These are phyloP conservation scores for Meganola albula DNA, from an alignment of 2,888 invertebrate species.

Conservation along the genomic window DNA sequence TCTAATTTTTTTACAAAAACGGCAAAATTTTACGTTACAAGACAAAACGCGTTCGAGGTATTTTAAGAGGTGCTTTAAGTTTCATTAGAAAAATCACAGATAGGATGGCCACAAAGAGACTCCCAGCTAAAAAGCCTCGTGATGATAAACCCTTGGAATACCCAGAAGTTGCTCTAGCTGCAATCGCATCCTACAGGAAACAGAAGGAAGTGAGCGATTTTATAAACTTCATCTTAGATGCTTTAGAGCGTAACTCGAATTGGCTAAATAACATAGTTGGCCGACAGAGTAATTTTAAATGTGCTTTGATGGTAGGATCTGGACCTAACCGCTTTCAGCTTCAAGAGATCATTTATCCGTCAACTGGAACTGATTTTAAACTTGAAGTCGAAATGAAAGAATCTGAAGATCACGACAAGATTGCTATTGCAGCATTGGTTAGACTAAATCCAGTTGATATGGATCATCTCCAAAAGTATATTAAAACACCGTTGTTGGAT, in stretches of 20 bases:
- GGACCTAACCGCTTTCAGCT: conserved; percentile 65
- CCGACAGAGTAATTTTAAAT: conserved; percentile 54
- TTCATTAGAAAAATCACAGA: conserved; percentile 32
- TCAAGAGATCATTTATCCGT: conserved; percentile 61
- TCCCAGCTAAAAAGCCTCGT: conserved; percentile 31
- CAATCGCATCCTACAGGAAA: conserved; percentile 55
- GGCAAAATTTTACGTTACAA: conserved; percentile 52
- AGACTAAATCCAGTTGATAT: conserved; percentile 48
- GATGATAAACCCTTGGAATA: conserved; percentile 40
- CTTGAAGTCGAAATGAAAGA: conserved; percentile 60
- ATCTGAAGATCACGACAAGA: conserved; percentile 62
- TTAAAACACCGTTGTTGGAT: conserved; percentile 51
- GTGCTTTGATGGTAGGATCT: conserved; percentile 58
- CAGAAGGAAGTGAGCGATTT: conserved; percentile 62
- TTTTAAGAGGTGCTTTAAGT: conserved; percentile 41
- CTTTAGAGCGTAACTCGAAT: conserved; percentile 54
- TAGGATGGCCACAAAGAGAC: conserved; percentile 38
- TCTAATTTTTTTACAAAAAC: conserved; percentile 22
- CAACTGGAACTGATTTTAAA: conserved; percentile 44
- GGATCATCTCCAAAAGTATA: conserved; percentile 48
- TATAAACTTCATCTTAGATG: conserved; percentile 50
- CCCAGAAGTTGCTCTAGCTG: conserved; percentile 59
- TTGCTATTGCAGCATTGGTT: conserved; percentile 58
- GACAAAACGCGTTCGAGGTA: conserved; percentile 35
- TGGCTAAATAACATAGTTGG: conserved; percentile 58